Percentiles rank a stretch among this genome's conserved stretches.
Evolutionary conservation across 2,797 vertebrate species (phyloP).

Genomic region (Spea hammondii): DNA sequence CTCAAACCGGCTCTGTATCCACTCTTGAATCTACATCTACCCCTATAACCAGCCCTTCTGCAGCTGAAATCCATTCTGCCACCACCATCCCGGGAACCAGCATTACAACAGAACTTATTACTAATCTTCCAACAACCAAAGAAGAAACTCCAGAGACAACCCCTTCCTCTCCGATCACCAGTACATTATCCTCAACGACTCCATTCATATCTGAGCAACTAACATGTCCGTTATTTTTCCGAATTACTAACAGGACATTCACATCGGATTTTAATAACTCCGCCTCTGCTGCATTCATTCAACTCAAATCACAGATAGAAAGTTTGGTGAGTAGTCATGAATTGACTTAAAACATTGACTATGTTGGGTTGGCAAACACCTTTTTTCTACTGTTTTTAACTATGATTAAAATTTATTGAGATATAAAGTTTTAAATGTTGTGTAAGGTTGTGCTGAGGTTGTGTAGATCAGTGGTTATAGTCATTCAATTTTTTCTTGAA

Average conservation of each 20-base stretch:
- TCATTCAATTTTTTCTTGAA: too few species aligned
- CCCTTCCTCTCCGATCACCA: neutral
- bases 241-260: neutral
- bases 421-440: too few species aligned
- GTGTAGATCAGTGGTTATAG: too few species aligned
- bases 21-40: neutral
- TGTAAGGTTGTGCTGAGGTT: too few species aligned
- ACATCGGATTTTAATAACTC: neutral
- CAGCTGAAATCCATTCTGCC: too few species aligned
- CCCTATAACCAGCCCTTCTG: too few species aligned
- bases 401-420: too few species aligned
- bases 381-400: too few species aligned
- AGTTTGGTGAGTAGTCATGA: neutral
- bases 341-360: too few species aligned
- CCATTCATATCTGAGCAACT: neutral
- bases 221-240: neutral
- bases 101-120: too few species aligned
- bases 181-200: neutral
- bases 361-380: too few species aligned
- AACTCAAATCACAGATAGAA: neutral
- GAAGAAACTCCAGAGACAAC: neutral
- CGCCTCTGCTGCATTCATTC: neutral
- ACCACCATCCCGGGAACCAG: too few species aligned
- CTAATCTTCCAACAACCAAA: neutral
- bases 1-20: neutral